Conservation (phyloP, 2,888 invertebrate genomes). For the Agonopterix subpropinquella region DNA sequence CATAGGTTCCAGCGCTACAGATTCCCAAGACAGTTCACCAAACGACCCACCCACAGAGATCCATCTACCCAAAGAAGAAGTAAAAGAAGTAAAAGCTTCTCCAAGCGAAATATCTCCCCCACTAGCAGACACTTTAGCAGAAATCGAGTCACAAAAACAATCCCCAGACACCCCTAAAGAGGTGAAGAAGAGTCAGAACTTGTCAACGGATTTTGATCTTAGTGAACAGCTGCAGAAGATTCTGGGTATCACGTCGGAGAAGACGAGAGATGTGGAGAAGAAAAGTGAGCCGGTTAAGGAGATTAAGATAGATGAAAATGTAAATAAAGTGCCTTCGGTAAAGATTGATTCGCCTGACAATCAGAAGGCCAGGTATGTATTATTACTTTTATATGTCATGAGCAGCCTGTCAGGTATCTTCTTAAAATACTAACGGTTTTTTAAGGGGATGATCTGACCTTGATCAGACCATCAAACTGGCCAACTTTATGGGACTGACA, state of each 20-base stretch:
- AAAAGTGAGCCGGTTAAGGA: slow-evolving; percentile 54
- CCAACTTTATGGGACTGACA: too few relatives aligned
- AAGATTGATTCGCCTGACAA: slow-evolving; percentile 69
- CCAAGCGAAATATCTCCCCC: slow-evolving; percentile 69
- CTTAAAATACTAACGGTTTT: too few relatives aligned
- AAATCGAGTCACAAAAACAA: slow-evolving; percentile 56
- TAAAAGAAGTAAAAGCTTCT: slow-evolving; percentile 51
- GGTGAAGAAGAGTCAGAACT: slow-evolving; percentile 66
- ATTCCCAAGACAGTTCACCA: slow-evolving; percentile 61
- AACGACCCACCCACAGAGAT: slow-evolving; percentile 68
- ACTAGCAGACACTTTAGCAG: slow-evolving; percentile 41
- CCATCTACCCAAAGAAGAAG: slow-evolving; percentile 50
- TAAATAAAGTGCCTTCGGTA: slow-evolving; percentile 58
- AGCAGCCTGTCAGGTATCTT: too few relatives aligned
- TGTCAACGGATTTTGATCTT: slow-evolving; percentile 68
- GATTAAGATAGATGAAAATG: slow-evolving; percentile 58
- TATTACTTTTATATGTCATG: not conserved
- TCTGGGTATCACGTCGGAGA: slow-evolving; percentile 65
- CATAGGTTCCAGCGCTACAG: slow-evolving; percentile 33
- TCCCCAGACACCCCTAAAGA: slow-evolving; percentile 65
- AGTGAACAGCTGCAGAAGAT: slow-evolving; percentile 71
- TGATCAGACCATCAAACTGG: too few relatives aligned
- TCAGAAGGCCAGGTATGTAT: slow-evolving; percentile 51
- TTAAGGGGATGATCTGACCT: too few relatives aligned
- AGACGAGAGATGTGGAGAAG: slow-evolving; percentile 51